These are phyloP conservation scores for Spatulosminthurus flaviceps DNA, from an alignment of 2,888 invertebrate genomes.

Conservation along the genomic window DNA sequence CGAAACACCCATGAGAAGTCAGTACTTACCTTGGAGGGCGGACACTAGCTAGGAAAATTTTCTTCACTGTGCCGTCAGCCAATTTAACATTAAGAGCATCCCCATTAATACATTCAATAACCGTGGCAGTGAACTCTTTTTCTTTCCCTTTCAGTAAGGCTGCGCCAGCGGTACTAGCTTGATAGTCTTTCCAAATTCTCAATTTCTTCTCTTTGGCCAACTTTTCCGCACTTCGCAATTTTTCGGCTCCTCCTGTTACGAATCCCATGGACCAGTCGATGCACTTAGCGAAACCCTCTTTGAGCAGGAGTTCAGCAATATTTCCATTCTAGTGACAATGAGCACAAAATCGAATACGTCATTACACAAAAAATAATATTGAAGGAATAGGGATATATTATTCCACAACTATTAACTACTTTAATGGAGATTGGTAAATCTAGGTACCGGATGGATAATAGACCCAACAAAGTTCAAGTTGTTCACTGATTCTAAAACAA, in stretches of 20 bases:
- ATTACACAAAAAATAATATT: too few species aligned
- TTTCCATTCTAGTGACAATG: slow-evolving; percentile 74
- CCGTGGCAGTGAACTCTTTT: slow-evolving; percentile 82
- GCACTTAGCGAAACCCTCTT: slow-evolving; percentile 92
- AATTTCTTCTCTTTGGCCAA: slow-evolving; percentile 85
- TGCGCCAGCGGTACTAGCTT: slow-evolving; percentile 73
- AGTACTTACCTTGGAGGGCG: slow-evolving; percentile 83
- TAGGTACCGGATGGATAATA: slow-evolving; percentile 84
- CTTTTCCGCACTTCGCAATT: slow-evolving; percentile 84
- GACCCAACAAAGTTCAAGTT: slow-evolving; percentile 95
- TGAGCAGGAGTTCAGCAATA: slow-evolving; percentile 90
- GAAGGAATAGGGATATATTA: too few species aligned
- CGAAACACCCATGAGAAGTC: neutral
- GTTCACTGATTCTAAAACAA: slow-evolving; percentile 89
- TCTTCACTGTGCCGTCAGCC: slow-evolving; percentile 80
- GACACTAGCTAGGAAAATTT: slow-evolving; percentile 95
- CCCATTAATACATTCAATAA: slow-evolving; percentile 91
- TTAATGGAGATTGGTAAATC: neutral
- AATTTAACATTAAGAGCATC: slow-evolving; percentile 90
- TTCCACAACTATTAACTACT: too few species aligned
- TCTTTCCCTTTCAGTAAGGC: slow-evolving; percentile 72
- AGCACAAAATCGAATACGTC: slow-evolving; percentile 35
- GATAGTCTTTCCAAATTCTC: slow-evolving; percentile 92
- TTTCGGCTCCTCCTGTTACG: slow-evolving; percentile 82
- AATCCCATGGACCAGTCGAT: slow-evolving; percentile 92